Evolutionary conservation across 2,113 vertebrate species (phyloP), one percentile per base, ranked within the genome.

Genomic region (Oryzias javanicus): DNA sequence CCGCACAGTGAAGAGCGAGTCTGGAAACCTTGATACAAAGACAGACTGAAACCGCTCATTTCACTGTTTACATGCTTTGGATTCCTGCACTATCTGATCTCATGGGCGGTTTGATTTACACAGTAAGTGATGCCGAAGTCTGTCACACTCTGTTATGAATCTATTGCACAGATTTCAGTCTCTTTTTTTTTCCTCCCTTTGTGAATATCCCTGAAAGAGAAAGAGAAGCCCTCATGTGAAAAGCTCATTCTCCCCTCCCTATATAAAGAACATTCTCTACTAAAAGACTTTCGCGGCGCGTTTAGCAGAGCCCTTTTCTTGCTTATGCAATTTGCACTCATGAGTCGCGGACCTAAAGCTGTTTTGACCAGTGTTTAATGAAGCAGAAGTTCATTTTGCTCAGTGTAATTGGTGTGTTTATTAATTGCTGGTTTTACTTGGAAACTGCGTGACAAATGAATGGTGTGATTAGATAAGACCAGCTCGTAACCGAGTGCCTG

Each of bases 391-490:
- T 70, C 0, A 81, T 79, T 79, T 72, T 52, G 61, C 62, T 52
- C 35, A 14, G 8, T 49, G 69, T 86, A 86, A 84, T 74, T 79
- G 72, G 51, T 72, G 60, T 71, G 76, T 76, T 71, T 83, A 76
- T 83, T 80, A 78, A 82, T 86, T 75, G 76, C 55, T 48, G 58
- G 61, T 50, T 67, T 72, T 59, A 48, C 70, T 60, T 18, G 25
- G 67, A 64, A 72, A 59, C 62, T 54, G 69, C 59, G 71, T 74
- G 69, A 77, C 81, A 80, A 79, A 85, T 80, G 69, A 80, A 35
- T 24, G 46, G 54, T 70, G 76, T 80, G 76, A 86, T 87, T 72
- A 78, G 78, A 85, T 88, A 83, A 85, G 80, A 52, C 49, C 51
- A 0, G 62, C 61, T 60, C 70, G 80, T 73, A 75, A 80, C 70